A percentile compares a stretch with the other conserved stretches of the same genome.
These are phyloP conservation scores for Platycnemis pennipes DNA, from an alignment of 2,888 invertebrate genomes.

Conservation along the genomic window DNA sequence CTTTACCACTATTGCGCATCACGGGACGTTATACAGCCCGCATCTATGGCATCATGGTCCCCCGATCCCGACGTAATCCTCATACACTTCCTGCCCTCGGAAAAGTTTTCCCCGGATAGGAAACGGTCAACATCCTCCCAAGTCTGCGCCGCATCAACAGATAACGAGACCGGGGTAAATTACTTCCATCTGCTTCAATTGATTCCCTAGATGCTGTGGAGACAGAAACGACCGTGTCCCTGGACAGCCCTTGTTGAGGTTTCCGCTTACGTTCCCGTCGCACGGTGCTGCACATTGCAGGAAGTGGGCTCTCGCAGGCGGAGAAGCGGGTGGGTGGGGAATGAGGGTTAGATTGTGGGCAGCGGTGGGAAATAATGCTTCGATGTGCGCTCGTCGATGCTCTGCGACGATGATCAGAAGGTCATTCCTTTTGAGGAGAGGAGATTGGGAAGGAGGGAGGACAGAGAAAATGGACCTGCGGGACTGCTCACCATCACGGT, in stretches of 20 bases:
- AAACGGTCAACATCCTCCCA: neutral
- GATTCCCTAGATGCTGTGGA: neutral
- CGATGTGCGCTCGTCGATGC: neutral
- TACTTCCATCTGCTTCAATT: slow-evolving; percentile 44
- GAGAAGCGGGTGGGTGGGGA: neutral
- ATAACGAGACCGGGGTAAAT: slow-evolving; percentile 42
- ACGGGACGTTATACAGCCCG: too few species aligned
- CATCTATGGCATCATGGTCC: too few species aligned
- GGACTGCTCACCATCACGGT: neutral
- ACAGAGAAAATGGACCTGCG: neutral
- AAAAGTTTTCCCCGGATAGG: neutral
- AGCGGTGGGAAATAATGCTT: neutral
- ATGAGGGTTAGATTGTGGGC: neutral
- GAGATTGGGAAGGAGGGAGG: neutral
- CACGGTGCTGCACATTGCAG: neutral
- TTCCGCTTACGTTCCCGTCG: neutral
- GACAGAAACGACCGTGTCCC: neutral
- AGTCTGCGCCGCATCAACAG: neutral
- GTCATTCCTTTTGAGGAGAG: neutral
- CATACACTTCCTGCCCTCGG: neutral
- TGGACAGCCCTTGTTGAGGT: neutral
- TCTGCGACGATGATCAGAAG: neutral
- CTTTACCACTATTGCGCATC: too few species aligned
- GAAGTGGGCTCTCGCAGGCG: neutral
- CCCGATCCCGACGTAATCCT: too few species aligned